Percentiles rank a stretch among this genome's conserved stretches.
Evolutionary conservation across 2,113 vertebrate species (phyloP).

Genomic region (Xenopus tropicalis): UCB_Xtro_10.0 CM004444.2:6953001-6953500

Average conservation of each 20-base stretch:
- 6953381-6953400: too few relatives aligned
- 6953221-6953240: conserved; percentile 67
- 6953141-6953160: too few relatives aligned
- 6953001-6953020: conserved; percentile 66
- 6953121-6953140: too few relatives aligned
- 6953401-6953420: not conserved
- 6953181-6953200: too few relatives aligned
- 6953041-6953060: conserved; percentile 75
- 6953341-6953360: not conserved
- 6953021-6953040: conserved; percentile 79
- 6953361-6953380: not conserved
- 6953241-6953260: conserved; percentile 74
- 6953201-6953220: conserved; percentile 44
- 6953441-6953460: too few relatives aligned
- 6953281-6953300: conserved; percentile 58
- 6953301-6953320: not conserved
- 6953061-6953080: conserved; percentile 43
- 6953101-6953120: too few relatives aligned
- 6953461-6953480: not conserved
- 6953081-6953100: not conserved
- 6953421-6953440: not conserved
- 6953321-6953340: conserved; percentile 4
- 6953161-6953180: too few relatives aligned
- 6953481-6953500: not conserved
- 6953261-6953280: conserved; percentile 62